Percentiles rank a stretch among this genome's conserved stretches.
Evolutionary conservation across 2,113 vertebrate species (phyloP).

Genomic region (Anguilla japonica): DNA sequence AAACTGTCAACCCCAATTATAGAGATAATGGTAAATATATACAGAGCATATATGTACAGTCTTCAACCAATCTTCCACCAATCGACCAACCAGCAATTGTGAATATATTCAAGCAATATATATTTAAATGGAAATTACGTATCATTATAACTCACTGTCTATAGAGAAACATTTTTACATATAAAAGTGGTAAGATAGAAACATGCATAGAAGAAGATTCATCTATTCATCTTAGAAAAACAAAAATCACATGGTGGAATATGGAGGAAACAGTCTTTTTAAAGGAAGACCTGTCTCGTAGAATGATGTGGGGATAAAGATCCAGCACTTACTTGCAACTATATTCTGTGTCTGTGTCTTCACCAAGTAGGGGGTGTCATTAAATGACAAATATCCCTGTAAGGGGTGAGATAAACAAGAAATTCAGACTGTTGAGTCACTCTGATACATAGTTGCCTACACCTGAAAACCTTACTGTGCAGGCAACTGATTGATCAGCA

Average conservation of each 20-base stretch:
- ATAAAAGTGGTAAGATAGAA: too few species aligned
- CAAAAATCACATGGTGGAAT: background rate
- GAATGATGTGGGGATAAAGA: background rate
- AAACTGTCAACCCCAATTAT: too few species aligned
- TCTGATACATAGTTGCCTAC: background rate
- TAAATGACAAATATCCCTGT: constrained; percentile 82
- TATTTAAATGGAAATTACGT: too few species aligned
- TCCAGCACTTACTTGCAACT: constrained; percentile 72
- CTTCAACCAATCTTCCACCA: too few species aligned
- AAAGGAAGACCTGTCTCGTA: background rate
- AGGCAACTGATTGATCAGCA: background rate
- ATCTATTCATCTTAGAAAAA: background rate
- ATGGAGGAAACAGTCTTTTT: background rate
- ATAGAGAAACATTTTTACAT: too few species aligned
- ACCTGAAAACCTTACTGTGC: background rate
- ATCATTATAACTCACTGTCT: too few species aligned
- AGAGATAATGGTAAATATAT: too few species aligned
- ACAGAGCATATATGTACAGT: too few species aligned
- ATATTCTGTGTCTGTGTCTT: constrained; percentile 75
- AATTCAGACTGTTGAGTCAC: background rate
- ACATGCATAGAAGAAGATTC: too few species aligned
- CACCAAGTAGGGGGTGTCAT: constrained; percentile 80
- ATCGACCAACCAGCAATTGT: too few species aligned
- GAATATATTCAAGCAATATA: too few species aligned
- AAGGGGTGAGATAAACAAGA: constrained; percentile 26